phyloP scores from a whole-genome alignment of 1,140 invertebrate species.

The Nilaparvata lugens region DNA sequence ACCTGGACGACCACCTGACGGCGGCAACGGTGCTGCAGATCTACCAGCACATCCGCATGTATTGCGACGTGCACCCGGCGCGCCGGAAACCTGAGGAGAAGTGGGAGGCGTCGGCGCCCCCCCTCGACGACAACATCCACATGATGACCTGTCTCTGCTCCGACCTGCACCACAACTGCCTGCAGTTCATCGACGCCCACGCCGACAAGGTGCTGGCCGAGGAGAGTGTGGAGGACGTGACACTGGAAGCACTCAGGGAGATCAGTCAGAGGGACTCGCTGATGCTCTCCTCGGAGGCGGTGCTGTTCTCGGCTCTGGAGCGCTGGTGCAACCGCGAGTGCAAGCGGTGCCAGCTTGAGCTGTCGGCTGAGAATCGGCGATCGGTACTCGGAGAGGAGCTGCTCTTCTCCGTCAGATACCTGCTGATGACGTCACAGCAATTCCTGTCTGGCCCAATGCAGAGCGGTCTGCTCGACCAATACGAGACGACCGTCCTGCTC shows the following conservation, averaged over 20 bases:
- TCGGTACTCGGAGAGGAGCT: slow-evolving; percentile 49
- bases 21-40: slow-evolving; percentile 41
- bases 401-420: slow-evolving; percentile 52
- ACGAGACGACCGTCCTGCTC: slow-evolving; percentile 32
- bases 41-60: slow-evolving; percentile 38
- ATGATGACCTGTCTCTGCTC: slow-evolving; percentile 42
- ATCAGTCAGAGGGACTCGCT: slow-evolving; percentile 51
- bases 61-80: slow-evolving; percentile 23
- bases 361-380: slow-evolving; percentile 48
- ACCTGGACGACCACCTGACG: slow-evolving; percentile 41
- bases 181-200: slow-evolving; percentile 41
- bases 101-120: slow-evolving; percentile 24
- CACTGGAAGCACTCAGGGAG: slow-evolving; percentile 44
- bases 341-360: slow-evolving; percentile 48
- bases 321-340: slow-evolving; percentile 59
- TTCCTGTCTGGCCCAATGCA: slow-evolving; percentile 41
- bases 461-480: slow-evolving; percentile 33
- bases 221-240: slow-evolving; percentile 55
- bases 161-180: slow-evolving; percentile 42
- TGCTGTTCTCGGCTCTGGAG: slow-evolving; percentile 47
- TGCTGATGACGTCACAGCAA: slow-evolving; percentile 50
- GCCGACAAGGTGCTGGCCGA: slow-evolving; percentile 48
- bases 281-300: slow-evolving; percentile 42
- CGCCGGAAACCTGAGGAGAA: slow-evolving; percentile 19
- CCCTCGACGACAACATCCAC: slow-evolving; percentile 31